Evolutionary conservation across 2,888 invertebrate genomes (phyloP).

Genomic region (Dusona sp.): DNA sequence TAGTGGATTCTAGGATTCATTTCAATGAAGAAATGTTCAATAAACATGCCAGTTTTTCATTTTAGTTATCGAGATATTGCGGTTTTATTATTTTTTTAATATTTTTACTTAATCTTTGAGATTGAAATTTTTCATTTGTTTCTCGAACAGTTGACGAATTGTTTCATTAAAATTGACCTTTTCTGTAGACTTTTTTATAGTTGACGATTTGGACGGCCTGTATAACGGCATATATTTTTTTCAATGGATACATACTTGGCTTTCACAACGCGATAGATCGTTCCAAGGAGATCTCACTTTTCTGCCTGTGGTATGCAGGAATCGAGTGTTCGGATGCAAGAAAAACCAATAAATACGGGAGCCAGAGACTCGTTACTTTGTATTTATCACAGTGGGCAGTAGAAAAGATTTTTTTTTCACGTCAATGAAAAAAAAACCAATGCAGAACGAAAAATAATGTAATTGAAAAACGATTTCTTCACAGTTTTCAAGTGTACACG

Average conservation of each 20-base stretch:
- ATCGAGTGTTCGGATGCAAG: conserved; percentile 35
- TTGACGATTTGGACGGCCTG: background rate
- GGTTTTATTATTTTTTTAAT: background rate
- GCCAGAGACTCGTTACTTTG: conserved; percentile 45
- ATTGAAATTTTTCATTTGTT: background rate
- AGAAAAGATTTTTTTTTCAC: conserved; percentile 49
- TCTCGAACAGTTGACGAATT: background rate
- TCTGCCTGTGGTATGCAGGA: conserved; percentile 30
- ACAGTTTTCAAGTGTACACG: conserved; percentile 42
- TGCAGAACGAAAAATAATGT: background rate
- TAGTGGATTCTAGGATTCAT: background rate
- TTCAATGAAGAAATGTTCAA: background rate
- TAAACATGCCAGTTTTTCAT: background rate
- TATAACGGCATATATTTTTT: background rate
- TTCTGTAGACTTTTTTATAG: background rate
- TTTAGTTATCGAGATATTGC: background rate
- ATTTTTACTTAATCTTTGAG: background rate
- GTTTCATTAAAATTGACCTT: background rate
- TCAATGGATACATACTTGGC: background rate
- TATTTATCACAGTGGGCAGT: conserved; percentile 47
- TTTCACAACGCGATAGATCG: conserved; percentile 41
- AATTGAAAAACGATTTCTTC: conserved; percentile 42
- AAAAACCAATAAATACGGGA: conserved; percentile 15
- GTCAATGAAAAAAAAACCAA: conserved; percentile 46
- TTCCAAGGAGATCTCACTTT: conserved; percentile 30